These are phyloP conservation scores for Nyctibius grandis DNA, from an alignment of 2,797 vertebrate genomes.

Conservation along the genomic window DNA sequence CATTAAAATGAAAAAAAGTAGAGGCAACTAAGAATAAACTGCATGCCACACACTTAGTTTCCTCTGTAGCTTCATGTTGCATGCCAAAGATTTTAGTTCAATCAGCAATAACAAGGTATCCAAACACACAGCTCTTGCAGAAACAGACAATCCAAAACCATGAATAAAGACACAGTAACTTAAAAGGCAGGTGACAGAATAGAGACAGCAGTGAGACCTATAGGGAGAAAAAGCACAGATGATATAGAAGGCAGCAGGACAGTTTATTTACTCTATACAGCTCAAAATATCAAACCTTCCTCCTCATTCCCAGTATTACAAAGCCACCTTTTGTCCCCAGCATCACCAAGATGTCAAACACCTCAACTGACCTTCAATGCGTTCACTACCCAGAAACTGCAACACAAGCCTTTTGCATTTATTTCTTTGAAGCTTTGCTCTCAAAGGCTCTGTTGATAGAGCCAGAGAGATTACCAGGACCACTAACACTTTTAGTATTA, in stretches of 20 bases:
- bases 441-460: background rate
- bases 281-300: background rate
- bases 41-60: background rate
- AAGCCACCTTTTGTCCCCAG: background rate
- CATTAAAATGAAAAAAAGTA: background rate
- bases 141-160: background rate
- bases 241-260: background rate
- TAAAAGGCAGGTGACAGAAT: background rate
- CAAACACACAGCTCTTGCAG: background rate
- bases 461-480: background rate
- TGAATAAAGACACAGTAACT: background rate
- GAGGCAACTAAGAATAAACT: background rate
- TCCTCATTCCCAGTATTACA: background rate
- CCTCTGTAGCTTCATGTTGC: background rate
- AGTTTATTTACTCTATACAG: background rate
- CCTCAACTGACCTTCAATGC: background rate
- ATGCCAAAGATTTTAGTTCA: background rate
- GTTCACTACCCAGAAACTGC: background rate
- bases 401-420: background rate
- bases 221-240: background rate
- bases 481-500: background rate
- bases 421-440: background rate
- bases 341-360: background rate
- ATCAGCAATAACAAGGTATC: background rate
- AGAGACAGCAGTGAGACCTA: background rate